These are phyloP conservation scores for Acholoe squamosa DNA, from an alignment of 2,888 invertebrate species.

Conservation along the genomic window DNA sequence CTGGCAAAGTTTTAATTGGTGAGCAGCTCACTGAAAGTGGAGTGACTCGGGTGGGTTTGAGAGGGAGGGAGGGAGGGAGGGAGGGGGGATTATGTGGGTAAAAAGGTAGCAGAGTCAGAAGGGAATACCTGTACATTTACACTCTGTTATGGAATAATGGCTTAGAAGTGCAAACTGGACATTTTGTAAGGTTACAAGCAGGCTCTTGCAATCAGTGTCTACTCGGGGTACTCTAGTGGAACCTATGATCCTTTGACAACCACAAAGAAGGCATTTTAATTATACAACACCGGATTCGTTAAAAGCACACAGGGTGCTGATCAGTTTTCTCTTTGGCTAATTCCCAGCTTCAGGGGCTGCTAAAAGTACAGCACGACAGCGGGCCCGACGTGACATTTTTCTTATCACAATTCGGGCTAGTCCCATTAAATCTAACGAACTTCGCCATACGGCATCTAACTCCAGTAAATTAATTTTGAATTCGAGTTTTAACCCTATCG, in stretches of 20 bases:
- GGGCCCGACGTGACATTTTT: constrained; percentile 23
- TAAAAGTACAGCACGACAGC: background rate
- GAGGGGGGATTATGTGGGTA: background rate
- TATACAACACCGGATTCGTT: constrained; percentile 59
- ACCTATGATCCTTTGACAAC: constrained; percentile 23
- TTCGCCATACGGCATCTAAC: constrained; percentile 23
- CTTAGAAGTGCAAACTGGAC: background rate
- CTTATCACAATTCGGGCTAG: background rate
- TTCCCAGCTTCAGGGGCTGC: constrained; percentile 52
- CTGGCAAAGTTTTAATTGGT: constrained; percentile 43
- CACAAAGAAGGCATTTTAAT: constrained; percentile 42
- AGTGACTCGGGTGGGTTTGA: background rate
- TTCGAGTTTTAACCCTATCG: constrained; percentile 51
- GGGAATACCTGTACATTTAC: no score
- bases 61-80: background rate
- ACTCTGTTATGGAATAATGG: no score
- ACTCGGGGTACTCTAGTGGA: background rate
- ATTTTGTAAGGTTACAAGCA: background rate
- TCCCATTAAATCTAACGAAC: constrained; percentile 59
- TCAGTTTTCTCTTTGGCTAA: constrained; percentile 44
- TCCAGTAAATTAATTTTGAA: constrained; percentile 55
- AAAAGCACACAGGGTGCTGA: constrained; percentile 45
- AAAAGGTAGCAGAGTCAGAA: no score
- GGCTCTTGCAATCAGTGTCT: background rate
- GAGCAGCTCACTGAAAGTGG: background rate